Percentiles rank a stretch among this genome's conserved stretches.
phyloP scores from a whole-genome alignment of 2,888 invertebrate species.

The Ophion slaviceki region DNA sequence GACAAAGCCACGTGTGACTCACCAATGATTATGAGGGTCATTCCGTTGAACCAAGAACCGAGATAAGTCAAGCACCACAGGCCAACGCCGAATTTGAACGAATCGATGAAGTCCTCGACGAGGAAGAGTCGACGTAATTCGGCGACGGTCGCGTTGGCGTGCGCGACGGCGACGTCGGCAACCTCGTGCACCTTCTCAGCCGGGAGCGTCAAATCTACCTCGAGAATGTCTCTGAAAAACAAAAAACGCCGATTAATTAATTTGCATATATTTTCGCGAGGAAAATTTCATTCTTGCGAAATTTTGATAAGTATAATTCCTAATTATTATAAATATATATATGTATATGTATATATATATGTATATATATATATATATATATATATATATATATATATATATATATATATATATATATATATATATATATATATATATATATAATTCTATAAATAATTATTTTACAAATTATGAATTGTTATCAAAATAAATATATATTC shows the following conservation, averaged over 20 bases:
- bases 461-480: no score
- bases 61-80: slow-evolving; percentile 99
- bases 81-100: slow-evolving; percentile 96
- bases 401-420: no score
- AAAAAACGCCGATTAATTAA: not conserved
- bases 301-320: no score
- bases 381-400: no score
- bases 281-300: no score
- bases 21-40: slow-evolving; percentile 98
- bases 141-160: slow-evolving; percentile 91
- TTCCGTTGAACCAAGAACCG: slow-evolving; percentile 99
- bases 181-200: slow-evolving; percentile 96
- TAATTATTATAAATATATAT: no score
- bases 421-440: no score
- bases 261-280: no score
- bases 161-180: slow-evolving; percentile 93
- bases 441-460: no score
- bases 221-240: slow-evolving; percentile 90
- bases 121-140: slow-evolving; percentile 97
- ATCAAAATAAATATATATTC: no score
- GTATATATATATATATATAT: no score
- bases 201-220: slow-evolving; percentile 93
- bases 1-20: slow-evolving; percentile 31
- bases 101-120: slow-evolving; percentile 98
- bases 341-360: no score